Evolutionary conservation across 2,113 vertebrate genomes (phyloP), one percentile per base, ranked within the genome.

Genomic region (Phalacrocorax carbo): DNA sequence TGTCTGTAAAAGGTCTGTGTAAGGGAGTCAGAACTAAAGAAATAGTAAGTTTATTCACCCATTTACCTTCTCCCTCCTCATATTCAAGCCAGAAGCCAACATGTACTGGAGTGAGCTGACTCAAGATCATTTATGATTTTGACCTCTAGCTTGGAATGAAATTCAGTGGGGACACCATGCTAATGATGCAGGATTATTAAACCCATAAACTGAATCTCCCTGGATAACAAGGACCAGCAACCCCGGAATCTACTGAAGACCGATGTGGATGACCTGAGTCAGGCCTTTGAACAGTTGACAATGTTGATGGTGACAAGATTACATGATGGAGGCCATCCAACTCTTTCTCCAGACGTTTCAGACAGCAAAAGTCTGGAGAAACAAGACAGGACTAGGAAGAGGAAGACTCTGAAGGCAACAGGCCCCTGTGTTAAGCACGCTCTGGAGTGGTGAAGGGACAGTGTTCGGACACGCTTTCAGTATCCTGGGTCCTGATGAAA

Each of bases 151-250:
- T 9, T 44, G 40, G 54, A 91, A 52, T 44, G 76, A 40, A 73
- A 80, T 69, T 40, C 40, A 85, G 18, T 30, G 51, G 14, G 8
- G 11, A 58, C 25, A 48, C 40, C 40, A 73, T 1, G 4, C 19
- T 49, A 60, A 83, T 5, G 34, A 40, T 25, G 36, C 34, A 44
- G 40, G 62, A 69, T 85, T 38, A 89, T 30, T 30, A 68, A 62
- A 69, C 22, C 16, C 1, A 0, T 52, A 48, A 40, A 64, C 12
- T 0, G 0, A 49, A 60, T 51, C 25, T 54, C 75, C 40, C 65
- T 38, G 49, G 34, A 76, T 40, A 57, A 60, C 2, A 34, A 82
- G 49, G 26, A 89, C 11, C 57, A 65, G 38, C 54, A 72, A 23
- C 51, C 21, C 52, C 5, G 5, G 38, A 68, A 72, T 8, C 54